phyloP scores from a whole-genome alignment of 2,797 vertebrate genomes.

The Bucorvus abyssinicus region DNA sequence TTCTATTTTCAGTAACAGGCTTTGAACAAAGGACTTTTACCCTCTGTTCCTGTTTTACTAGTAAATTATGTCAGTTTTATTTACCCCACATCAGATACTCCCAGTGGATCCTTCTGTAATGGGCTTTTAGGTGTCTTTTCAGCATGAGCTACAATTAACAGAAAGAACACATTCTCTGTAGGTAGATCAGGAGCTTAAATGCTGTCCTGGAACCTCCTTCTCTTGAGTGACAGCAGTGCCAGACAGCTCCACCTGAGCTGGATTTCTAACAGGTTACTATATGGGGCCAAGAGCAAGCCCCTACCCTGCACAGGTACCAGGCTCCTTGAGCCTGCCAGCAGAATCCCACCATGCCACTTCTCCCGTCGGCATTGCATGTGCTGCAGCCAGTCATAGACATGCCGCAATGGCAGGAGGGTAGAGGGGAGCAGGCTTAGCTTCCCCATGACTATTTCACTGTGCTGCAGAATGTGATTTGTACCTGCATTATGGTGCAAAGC shows the following conservation, averaged over 20 bases:
- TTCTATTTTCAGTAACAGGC: not conserved
- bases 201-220: not conserved
- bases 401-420: fast-evolving
- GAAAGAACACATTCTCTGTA: not conserved
- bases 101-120: not conserved
- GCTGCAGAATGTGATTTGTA: not conserved
- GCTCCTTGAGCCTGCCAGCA: not conserved
- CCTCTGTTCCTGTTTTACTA: not conserved
- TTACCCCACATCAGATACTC: not conserved
- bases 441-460: not conserved
- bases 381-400: not conserved
- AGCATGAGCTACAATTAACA: not conserved
- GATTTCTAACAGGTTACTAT: not conserved
- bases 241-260: not conserved
- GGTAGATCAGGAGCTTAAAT: not conserved
- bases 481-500: not conserved
- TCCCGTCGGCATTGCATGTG: fast-evolving
- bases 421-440: not conserved
- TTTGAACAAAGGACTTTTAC: not conserved
- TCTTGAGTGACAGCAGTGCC: not conserved
- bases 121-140: not conserved
- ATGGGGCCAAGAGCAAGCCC: not conserved
- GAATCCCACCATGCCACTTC: fast-evolving
- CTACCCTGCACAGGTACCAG: fast-evolving
- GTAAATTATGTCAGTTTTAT: not conserved